These are phyloP conservation scores for Excalfactoria chinensis DNA, from an alignment of 2,113 vertebrate species.

Conservation along the genomic window DNA sequence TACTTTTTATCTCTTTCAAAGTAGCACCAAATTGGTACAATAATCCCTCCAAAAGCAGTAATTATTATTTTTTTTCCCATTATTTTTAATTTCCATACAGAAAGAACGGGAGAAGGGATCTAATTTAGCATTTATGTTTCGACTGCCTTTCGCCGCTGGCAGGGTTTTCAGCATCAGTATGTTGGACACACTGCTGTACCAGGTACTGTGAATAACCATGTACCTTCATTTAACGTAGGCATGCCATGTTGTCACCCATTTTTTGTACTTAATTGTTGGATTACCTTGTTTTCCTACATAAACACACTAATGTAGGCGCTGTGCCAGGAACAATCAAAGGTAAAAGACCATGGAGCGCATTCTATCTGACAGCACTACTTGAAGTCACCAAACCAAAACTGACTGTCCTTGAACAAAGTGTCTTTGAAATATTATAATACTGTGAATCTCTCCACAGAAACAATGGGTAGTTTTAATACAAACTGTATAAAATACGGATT, in stretches of 20 bases:
- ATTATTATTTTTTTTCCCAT: neutral
- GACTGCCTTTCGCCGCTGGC: conserved; percentile 87
- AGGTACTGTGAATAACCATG: conserved; percentile 72
- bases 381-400: neutral
- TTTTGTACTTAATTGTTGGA: neutral
- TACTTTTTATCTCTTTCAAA: neutral
- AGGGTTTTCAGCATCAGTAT: conserved; percentile 91
- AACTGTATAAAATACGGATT: neutral
- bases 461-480: neutral
- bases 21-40: neutral
- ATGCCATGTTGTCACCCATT: neutral
- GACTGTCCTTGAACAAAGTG: neutral
- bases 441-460: neutral
- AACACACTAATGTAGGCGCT: rapidly evolving
- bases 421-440: neutral
- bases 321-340: neutral
- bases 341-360: neutral
- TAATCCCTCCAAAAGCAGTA: neutral
- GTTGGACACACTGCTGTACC: conserved; percentile 88
- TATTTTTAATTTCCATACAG: conserved; percentile 71
- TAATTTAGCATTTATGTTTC: conserved; percentile 90
- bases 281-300: neutral
- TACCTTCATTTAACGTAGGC: neutral
- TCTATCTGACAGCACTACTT: neutral
- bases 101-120: conserved; percentile 89